Base-by-base conservation (phyloP, 92 coral and sea anemone species). In the Porites evermanni region DNA sequence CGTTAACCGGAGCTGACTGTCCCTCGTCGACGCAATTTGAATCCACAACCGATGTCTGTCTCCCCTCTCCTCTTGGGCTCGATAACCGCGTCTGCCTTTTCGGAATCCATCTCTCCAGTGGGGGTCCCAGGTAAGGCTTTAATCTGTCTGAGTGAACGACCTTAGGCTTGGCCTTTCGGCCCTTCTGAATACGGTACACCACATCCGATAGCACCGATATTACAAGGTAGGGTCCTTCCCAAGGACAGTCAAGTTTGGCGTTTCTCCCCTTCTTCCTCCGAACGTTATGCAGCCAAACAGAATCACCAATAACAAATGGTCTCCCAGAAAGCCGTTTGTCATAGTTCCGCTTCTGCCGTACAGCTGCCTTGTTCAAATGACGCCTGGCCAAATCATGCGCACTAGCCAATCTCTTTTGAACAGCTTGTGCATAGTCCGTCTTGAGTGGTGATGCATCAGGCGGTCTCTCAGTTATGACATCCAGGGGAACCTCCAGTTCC, bases 251-350 rank as follows among this genome's bases (percentile, higher is more conserved):
- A 29, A 13, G 44, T 8, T 59, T 38, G n/a, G 83, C 59, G 11
- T 8, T 29, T 6, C 29, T 44, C 72, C 72, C 44, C 82, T 54
- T 72, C 23, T 12, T 56, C 76, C 38, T 32, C 2, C 11, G 54
- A 12, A 13, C 14, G 32, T 29, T 29, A 29, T 3, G 32, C 32
- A 29, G 32, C 32, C 32, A 29, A 29, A 29, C 32, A 29, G 32
- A 29, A 29, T 29, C 32, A 29, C 32, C 32, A 29, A 29, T 29
- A 29, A 29, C 32, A 2, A 29, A 71, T 44, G 76, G 59, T 72
- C 58, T 72, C 12, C 76, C 76, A 44, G 76, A 19, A 38, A 72
- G 76, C 56, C 24, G 59, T 72, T 72, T 16, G 18, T 72, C 76
- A 2, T 50, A 72, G 56, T 44, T 14, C 19, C 32, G 32, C 32